phyloP scores from a whole-genome alignment of 1,140 invertebrate genomes.

The Ceratosolen fusciceps region DNA sequence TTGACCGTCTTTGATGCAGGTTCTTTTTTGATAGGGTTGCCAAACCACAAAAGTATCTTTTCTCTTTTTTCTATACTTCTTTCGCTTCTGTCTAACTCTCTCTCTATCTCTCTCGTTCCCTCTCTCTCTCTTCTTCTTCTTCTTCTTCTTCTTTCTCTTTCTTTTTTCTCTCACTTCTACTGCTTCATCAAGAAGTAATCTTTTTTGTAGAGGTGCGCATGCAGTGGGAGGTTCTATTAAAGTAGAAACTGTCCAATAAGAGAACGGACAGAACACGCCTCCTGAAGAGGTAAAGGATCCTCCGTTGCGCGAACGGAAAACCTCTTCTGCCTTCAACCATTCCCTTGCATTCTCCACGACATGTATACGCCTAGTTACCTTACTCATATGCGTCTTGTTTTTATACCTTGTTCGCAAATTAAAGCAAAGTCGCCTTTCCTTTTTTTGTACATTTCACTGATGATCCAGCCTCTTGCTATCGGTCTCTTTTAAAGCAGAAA shows the following conservation, averaged over 20 bases:
- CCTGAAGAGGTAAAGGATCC: constrained; percentile 58
- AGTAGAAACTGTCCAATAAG: constrained; percentile 61
- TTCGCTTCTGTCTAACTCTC: neutral
- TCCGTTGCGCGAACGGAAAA: neutral
- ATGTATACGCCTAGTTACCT: constrained; percentile 8
- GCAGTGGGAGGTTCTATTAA: constrained; percentile 64
- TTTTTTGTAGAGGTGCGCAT: constrained; percentile 64
- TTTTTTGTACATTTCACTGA: neutral
- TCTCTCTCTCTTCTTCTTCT: neutral
- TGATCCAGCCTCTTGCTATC: neutral
- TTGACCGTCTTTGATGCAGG: neutral
- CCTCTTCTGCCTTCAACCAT: neutral
- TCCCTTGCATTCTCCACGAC: neutral
- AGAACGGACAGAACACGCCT: constrained; percentile 55
- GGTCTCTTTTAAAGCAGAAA: neutral
- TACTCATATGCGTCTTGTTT: constrained; percentile 11
- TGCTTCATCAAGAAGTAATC: constrained; percentile 43
- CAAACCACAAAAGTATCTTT: neutral
- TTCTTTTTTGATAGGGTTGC: neutral
- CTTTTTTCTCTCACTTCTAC: neutral
- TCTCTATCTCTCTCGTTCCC: too few species aligned
- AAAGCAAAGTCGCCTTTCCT: neutral
- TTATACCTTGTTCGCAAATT: neutral
- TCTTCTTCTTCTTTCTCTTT: neutral
- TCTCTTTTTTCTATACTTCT: neutral